These are phyloP conservation scores for Papilio dardanus DNA, from an alignment of 1,140 invertebrate species.

Conservation along the genomic window DNA sequence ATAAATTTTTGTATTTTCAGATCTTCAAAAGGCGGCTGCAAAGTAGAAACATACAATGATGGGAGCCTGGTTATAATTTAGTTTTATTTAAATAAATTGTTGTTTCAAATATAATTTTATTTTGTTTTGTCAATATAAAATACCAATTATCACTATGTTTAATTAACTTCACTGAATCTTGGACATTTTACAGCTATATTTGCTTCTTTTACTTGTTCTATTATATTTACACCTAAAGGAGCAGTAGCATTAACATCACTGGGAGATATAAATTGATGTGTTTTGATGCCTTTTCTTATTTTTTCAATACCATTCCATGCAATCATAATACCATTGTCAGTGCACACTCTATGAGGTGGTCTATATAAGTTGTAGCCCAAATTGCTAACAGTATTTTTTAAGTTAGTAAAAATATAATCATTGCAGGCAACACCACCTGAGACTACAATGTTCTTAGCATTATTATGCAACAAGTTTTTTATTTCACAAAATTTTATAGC, in stretches of 20 bases:
- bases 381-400: constrained; percentile 87
- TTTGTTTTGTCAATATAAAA: constrained; percentile 7
- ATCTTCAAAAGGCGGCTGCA: constrained; percentile 72
- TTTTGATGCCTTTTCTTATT: constrained; percentile 57
- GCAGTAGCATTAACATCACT: constrained; percentile 59
- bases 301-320: constrained; percentile 98
- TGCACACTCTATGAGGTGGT: constrained; percentile 94
- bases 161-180: constrained; percentile 53
- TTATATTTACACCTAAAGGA: constrained; percentile 59
- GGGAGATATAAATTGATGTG: constrained; percentile 43
- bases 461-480: constrained; percentile 83
- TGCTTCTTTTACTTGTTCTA: constrained; percentile 58
- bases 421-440: constrained; percentile 99
- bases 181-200: constrained; percentile 60
- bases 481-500: constrained; percentile 90
- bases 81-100: constrained; percentile 43
- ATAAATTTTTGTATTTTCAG: constrained; percentile 71
- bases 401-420: constrained; percentile 88
- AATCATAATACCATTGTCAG: constrained; percentile 99
- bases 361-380: constrained; percentile 86
- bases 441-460: constrained; percentile 86
- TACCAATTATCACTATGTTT: constrained; percentile 33
- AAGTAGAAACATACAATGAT: constrained; percentile 60
- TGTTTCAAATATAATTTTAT: constrained; percentile 32
- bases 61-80: constrained; percentile 40